Conservation (phyloP, 2,888 invertebrate species). For the Ctena decussata region DNA sequence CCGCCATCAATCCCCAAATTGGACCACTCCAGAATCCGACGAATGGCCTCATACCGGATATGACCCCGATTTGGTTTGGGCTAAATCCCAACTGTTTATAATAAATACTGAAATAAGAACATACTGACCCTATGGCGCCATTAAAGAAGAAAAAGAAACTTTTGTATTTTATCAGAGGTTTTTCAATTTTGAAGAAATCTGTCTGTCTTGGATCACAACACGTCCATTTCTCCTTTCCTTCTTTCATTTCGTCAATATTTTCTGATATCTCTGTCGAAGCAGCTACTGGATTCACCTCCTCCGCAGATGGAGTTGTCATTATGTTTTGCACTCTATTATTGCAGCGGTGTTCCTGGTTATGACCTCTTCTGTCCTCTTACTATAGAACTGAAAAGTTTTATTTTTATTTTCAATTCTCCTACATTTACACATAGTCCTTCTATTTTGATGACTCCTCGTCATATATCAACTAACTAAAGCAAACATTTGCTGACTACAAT, state of each 20-base stretch:
- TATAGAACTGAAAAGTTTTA: no score
- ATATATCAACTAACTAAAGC: no score
- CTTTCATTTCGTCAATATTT: background rate
- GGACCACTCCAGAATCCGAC: constrained; percentile 69
- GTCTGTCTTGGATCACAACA: constrained; percentile 23
- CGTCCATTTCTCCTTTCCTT: background rate
- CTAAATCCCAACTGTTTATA: constrained; percentile 71
- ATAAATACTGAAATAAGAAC: constrained; percentile 68
- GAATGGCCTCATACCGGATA: constrained; percentile 67
- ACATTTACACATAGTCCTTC: no score
- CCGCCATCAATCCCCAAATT: constrained; percentile 67
- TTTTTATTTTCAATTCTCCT: no score
- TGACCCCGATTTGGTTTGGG: constrained; percentile 69
- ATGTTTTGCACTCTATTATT: no score
- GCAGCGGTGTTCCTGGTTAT: no score
- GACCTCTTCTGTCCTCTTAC: no score
- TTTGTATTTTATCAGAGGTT: constrained; percentile 61
- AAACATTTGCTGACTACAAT: no score
- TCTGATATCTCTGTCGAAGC: no score
- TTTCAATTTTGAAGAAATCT: constrained; percentile 47
- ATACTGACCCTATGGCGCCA: constrained; percentile 68
- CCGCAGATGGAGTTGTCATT: no score
- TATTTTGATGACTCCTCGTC: no score
- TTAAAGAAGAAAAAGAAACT: constrained; percentile 68
- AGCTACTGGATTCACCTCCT: no score